These are phyloP conservation scores for Hylomyscus alleni DNA, from an alignment of 2,797 vertebrate genomes.

Conservation along the genomic window DNA sequence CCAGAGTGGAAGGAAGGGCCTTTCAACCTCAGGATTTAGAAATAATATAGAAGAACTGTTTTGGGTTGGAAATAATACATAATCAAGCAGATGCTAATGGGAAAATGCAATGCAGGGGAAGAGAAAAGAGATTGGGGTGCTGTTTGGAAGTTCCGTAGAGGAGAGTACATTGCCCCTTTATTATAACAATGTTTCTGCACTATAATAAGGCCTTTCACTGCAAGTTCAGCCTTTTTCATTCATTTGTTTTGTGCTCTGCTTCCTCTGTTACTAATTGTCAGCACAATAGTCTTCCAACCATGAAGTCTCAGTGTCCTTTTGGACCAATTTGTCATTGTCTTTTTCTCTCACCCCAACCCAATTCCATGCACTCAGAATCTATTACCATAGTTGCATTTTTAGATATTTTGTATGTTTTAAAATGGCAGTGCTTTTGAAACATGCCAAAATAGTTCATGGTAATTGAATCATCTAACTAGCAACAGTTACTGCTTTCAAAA, in stretches of 20 bases:
- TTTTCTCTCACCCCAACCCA: conserved; percentile 78
- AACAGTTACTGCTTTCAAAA: conserved; percentile 75
- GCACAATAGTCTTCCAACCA: conserved; percentile 84
- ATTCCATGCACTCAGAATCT: conserved; percentile 74
- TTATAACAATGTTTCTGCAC: conserved; percentile 82
- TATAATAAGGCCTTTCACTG: conserved; percentile 85
- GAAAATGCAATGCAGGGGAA: conserved; percentile 76
- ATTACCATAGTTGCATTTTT: conserved; percentile 83
- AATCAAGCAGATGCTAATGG: conserved; percentile 82
- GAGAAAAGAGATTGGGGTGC: conserved; percentile 72
- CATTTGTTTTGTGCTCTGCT: conserved; percentile 85
- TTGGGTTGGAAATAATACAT: conserved; percentile 70
- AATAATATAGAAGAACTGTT: conserved; percentile 64
- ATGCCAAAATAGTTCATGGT: conserved; percentile 79
- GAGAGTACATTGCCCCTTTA: conserved; percentile 82
- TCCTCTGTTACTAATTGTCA: conserved; percentile 85
- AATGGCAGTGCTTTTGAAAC: conserved; percentile 82
- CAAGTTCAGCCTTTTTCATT: conserved; percentile 85
- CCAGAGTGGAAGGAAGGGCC: conserved; percentile 7
- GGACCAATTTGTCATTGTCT: conserved; percentile 86
- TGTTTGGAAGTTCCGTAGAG: conserved; percentile 78
- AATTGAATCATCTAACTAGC: conserved; percentile 79
- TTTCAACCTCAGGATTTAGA: conserved; percentile 62
- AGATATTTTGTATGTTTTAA: conserved; percentile 83
- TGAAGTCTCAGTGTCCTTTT: conserved; percentile 84